Base-by-base conservation (phyloP, 2,797 vertebrate genomes). In the Syncerus caffer region DNA sequence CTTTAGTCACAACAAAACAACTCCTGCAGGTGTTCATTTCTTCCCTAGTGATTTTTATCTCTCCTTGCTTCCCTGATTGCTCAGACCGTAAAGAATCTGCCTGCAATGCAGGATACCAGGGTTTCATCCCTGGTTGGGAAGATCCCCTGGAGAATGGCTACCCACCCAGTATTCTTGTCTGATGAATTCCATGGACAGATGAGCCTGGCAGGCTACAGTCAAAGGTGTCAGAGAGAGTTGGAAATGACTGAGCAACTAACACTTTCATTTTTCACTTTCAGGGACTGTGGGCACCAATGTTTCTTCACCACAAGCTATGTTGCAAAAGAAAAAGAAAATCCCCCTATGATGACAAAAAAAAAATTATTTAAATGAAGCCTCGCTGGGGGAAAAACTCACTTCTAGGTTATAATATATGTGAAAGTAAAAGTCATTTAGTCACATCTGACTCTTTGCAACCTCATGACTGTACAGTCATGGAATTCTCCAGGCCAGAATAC, bases 341-440 rank as follows among this genome's bases (percentile, higher is more conserved):
- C 98, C 97, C 96, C 98, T 94, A 96, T 88, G 78, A 97, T 60
- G 98, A 98, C 92, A 97, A 98, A 98, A 98, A 34, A 98, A 98
- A 98, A 99, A 99, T 99, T 98, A 98, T 97, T 98, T 98, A 99
- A 99, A 99, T 98, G 50, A 98, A 98, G 98, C 93, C 97, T 98
- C 97, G 98, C 97, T 95, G 25, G 97, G 57, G 98, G 53, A 91
- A 97, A 78, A 21, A 90, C 92, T 91, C 53, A 97, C 98, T 98
- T 98, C 98, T 98, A 96, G 96, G 97, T 98, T 98, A 96, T 78
- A 98, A 91, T 89, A 83, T 97, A 84, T 92, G 1, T 71, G 34
- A 23, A 71, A 71, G 64, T 38, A 38, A 71, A 71, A 71, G n/a
- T 71, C 64, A 71, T 71, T 71, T n/a, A 71, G n/a, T 71, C 64